Base-by-base conservation (phyloP, 2,797 vertebrate genomes). In the Propithecus deckenii region DNA sequence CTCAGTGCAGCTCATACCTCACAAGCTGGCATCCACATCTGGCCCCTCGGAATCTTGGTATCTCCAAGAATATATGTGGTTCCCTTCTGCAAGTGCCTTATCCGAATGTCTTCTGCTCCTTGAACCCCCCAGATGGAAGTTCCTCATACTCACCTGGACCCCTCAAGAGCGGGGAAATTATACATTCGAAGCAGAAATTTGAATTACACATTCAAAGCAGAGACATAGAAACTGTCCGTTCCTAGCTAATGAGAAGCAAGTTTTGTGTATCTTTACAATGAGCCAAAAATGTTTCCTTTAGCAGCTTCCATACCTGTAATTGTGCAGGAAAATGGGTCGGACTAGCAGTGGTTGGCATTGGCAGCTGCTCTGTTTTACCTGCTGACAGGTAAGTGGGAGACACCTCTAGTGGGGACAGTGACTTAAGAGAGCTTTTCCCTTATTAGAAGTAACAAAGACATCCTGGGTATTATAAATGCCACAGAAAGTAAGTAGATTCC, bases 201-300 rank as follows among this genome's bases (percentile, higher is more conserved):
- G 48, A 30, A 8, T 41, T 63, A 46, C 6, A n/a, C 74, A 48
- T 18, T 50, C 20, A 71, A n/a, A 41, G 81, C 38, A 17, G 48
- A n/a, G 69, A 52, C 63, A 88, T 78, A 95, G 92, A 97, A 80
- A 69, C 61, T 98, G 98, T 98, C 98, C 95, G 95, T 97, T 98
- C 98, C 92, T 98, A 67, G 74, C 81, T 98, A 97, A 98, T 97
- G 97, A 96, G 97, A 98, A 96, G 95, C 94, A 97, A 96, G 75
- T 89, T 79, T 88, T 97, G 86, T 92, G 78, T 80, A 38, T 97
- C 96, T 97, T 96, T 97, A 75, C 97, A 97, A 97, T 67, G 79
- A 94, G 95, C 97, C 91, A 63, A 97, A 55, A 35, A 55, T 1
- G 15, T 84, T 59, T 86, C 96, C 98, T 97, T 97, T 96, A 98